Percentiles rank a stretch among this genome's conserved stretches.
Conservation (phyloP, 2,888 invertebrate genomes). For the Eilema depressum region DNA sequence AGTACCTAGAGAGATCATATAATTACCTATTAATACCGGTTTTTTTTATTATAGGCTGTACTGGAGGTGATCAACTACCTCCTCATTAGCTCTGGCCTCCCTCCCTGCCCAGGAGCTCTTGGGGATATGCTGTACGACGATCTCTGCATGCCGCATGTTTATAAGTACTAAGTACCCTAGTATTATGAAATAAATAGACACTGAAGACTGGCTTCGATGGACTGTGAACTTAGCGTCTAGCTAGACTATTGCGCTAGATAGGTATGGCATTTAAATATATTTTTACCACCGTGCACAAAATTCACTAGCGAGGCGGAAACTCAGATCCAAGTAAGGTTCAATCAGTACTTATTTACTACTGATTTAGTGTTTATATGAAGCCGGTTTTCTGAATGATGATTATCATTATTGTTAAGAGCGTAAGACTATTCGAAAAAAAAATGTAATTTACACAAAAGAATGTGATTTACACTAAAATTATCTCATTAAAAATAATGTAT, state of each 20-base stretch:
- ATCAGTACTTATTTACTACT: too few relatives aligned
- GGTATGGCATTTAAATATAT: too few relatives aligned
- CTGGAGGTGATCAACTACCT: conserved; percentile 2
- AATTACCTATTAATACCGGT: neutral
- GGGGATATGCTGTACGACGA: conserved; percentile 1
- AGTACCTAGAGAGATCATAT: too few relatives aligned
- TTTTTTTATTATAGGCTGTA: neutral
- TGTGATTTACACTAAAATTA: neutral
- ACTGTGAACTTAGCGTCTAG: neutral
- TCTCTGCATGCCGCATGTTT: neutral
- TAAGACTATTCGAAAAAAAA: neutral
- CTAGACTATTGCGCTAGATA: too few relatives aligned
- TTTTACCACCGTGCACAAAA: too few relatives aligned
- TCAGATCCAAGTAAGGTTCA: too few relatives aligned
- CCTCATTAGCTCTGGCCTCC: neutral
- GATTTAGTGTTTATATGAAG: neutral
- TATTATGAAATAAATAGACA: neutral
- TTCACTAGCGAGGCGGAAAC: too few relatives aligned
- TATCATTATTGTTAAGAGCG: neutral
- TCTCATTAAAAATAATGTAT: neutral
- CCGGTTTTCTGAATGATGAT: neutral
- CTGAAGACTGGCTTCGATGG: neutral
- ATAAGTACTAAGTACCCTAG: neutral
- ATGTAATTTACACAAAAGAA: neutral
- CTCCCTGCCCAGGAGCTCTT: neutral